Evolutionary conservation across 2,888 invertebrate genomes (phyloP).

Genomic region (Oligia latruncula): DNA sequence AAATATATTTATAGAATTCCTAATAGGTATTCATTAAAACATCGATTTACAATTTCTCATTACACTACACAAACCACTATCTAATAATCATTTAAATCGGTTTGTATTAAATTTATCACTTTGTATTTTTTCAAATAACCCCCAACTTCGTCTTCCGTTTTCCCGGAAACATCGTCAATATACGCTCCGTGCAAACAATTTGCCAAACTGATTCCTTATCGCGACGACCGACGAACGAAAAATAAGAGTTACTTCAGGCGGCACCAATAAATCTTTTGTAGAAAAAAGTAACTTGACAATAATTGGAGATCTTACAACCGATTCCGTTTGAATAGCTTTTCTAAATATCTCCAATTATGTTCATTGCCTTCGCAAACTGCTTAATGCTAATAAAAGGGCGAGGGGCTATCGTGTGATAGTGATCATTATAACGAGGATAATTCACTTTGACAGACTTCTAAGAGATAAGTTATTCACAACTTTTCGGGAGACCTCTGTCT

Average conservation of each 20-base stretch:
- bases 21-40: background rate
- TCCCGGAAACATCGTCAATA: conserved; percentile 23
- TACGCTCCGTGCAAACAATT: conserved; percentile 42
- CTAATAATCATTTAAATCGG: background rate
- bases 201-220: conserved; percentile 46
- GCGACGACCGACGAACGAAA: conserved; percentile 12
- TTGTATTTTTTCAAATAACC: conserved; percentile 3
- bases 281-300: conserved; percentile 40
- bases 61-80: background rate
- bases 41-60: background rate
- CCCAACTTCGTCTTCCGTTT: background rate
- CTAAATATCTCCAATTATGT: conserved; percentile 61
- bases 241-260: conserved; percentile 29
- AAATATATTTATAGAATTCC: too few species aligned
- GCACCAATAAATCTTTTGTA: conserved; percentile 38
- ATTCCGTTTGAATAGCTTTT: conserved; percentile 44
- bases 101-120: background rate
- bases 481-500: conserved; percentile 80
- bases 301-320: conserved; percentile 26
- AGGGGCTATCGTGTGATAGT: conserved; percentile 70
- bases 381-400: conserved; percentile 69
- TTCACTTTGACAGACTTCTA: conserved; percentile 83
- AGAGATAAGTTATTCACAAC: conserved; percentile 83
- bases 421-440: conserved; percentile 81
- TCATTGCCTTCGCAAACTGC: conserved; percentile 65